A percentile compares a stretch with the other conserved stretches of the same genome.
Conservation (phyloP, 2,113 vertebrate genomes). For the Chionis minor region DNA sequence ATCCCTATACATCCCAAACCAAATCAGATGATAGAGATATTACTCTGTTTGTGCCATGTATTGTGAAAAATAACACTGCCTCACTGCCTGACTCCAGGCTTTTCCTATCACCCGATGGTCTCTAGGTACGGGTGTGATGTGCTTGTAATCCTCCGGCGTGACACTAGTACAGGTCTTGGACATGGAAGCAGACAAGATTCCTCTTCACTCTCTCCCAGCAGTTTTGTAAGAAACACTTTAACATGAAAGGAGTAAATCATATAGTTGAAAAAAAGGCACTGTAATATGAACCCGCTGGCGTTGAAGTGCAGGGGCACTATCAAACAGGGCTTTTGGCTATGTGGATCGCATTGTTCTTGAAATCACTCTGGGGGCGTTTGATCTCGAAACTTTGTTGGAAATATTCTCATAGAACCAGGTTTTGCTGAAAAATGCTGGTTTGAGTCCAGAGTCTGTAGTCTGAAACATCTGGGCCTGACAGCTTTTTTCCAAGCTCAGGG, state of each 20-base stretch:
- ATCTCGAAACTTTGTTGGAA: neutral
- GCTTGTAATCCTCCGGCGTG: neutral
- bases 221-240: neutral
- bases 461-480: conserved; percentile 16
- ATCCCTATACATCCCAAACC: neutral
- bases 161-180: neutral
- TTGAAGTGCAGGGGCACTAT: neutral
- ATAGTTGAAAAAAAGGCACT: neutral
- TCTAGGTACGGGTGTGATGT: neutral
- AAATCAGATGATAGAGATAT: accelerated
- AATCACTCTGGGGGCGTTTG: neutral
- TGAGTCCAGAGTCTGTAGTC: neutral
- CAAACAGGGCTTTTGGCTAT: neutral
- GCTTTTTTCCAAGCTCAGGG: neutral
- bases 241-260: neutral
- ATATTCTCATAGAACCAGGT: neutral
- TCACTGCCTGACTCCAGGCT: neutral
- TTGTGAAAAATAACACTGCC: neutral
- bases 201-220: neutral
- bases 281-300: neutral
- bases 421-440: conserved; percentile 11
- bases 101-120: accelerated
- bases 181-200: neutral
- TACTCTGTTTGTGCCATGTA: neutral
- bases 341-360: neutral